A percentile compares a stretch with the other conserved stretches of the same genome.
These are phyloP conservation scores for Lasaia peninsularis DNA, from an alignment of 1,140 invertebrate species.

Conservation along the genomic window DNA sequence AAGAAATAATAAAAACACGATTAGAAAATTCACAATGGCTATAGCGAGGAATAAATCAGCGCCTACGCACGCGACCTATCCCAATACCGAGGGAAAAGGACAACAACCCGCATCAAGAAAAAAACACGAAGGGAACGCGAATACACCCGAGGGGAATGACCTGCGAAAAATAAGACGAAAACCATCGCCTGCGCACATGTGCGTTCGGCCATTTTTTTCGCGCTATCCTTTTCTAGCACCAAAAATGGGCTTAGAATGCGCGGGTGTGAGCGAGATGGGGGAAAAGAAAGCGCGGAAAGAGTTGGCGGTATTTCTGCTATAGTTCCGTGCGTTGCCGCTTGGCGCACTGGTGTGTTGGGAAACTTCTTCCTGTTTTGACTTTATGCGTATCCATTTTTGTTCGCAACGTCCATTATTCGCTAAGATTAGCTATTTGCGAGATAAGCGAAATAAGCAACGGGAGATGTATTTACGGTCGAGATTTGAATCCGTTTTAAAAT, in stretches of 20 bases:
- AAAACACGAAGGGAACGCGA: slow-evolving; percentile 53
- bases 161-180: slow-evolving; percentile 73
- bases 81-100: slow-evolving; percentile 45
- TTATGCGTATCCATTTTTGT: slow-evolving; percentile 42
- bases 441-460: slow-evolving; percentile 15
- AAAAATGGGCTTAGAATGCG: slow-evolving; percentile 37
- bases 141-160: slow-evolving; percentile 65
- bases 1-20: slow-evolving; percentile 35
- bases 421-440: slow-evolving; percentile 17
- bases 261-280: slow-evolving; percentile 44
- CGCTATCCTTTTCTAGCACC: slow-evolving; percentile 53
- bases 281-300: slow-evolving; percentile 70
- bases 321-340: slow-evolving; percentile 58
- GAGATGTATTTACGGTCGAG: not conserved
- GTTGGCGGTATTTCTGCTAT: slow-evolving; percentile 43
- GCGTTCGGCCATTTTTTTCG: slow-evolving; percentile 66
- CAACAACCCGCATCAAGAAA: slow-evolving; percentile 45
- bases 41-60: slow-evolving; percentile 61
- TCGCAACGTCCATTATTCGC: slow-evolving; percentile 29
- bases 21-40: slow-evolving; percentile 53
- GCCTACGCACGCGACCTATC: slow-evolving; percentile 61
- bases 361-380: slow-evolving; percentile 69
- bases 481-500: slow-evolving; percentile 8
- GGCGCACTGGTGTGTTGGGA: slow-evolving; percentile 44
- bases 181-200: slow-evolving; percentile 65